Percentiles rank a stretch among this genome's conserved stretches.
Evolutionary conservation across 1,140 invertebrate genomes (phyloP).

Genomic region (Meteorus sp.): DNA sequence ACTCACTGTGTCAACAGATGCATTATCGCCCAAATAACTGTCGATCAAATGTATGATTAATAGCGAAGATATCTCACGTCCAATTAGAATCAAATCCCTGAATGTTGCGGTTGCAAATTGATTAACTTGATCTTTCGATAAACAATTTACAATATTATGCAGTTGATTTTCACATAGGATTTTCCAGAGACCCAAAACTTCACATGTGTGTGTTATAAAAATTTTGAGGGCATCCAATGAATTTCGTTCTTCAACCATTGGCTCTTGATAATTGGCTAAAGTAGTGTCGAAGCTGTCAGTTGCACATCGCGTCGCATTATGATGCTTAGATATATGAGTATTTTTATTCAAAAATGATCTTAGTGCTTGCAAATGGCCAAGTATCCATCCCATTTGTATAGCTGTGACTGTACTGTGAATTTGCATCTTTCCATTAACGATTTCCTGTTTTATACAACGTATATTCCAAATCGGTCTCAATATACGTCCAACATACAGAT

Average conservation of each 20-base stretch:
- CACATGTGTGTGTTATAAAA: constrained; percentile 79
- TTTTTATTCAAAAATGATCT: constrained; percentile 69
- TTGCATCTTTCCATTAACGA: constrained; percentile 63
- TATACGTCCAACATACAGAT: constrained; percentile 86
- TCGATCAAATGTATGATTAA: constrained; percentile 78
- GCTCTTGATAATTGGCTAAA: constrained; percentile 51
- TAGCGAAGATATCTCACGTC: constrained; percentile 77
- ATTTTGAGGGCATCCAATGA: constrained; percentile 78
- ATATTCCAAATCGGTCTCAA: constrained; percentile 80
- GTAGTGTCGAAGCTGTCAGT: constrained; percentile 52
- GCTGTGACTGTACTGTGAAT: constrained; percentile 59
- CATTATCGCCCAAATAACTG: constrained; percentile 91
- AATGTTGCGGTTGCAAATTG: constrained; percentile 68
- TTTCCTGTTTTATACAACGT: constrained; percentile 69
- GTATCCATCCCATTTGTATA: constrained; percentile 63
- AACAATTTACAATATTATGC: constrained; percentile 74
- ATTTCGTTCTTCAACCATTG: constrained; percentile 67
- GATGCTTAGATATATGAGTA: constrained; percentile 58
- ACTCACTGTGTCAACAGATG: constrained; percentile 90
- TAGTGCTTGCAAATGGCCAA: constrained; percentile 66
- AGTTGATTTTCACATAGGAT: constrained; percentile 92
- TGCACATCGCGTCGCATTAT: constrained; percentile 39
- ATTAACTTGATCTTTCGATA: constrained; percentile 64
- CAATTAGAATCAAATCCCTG: constrained; percentile 81
- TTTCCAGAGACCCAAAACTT: constrained; percentile 93